Evolutionary conservation across 2,888 invertebrate genomes (phyloP), one percentile per base, ranked within the genome.

Genomic region (Clunio marinus): DNA sequence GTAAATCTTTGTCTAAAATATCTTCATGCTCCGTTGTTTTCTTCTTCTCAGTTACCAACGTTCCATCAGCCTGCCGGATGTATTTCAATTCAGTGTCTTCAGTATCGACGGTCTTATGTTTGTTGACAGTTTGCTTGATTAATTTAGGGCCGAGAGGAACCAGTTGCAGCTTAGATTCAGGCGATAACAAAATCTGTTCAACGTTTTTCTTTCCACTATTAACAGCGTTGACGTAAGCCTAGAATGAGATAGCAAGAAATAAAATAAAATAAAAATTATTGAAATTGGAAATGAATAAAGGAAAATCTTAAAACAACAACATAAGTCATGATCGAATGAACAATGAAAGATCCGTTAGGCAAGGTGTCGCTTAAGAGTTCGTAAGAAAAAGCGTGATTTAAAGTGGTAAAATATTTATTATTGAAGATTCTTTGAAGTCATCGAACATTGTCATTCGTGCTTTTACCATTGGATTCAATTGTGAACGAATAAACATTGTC

Each of bases 21-120:
- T 88, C 86, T 79, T 93, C 92, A 83, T 92, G 91, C 76, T 92
- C 89, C 71, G 88, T 89, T 69, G 88, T 91, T 74, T 87, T 87
- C 74, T 87, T 86, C 71, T 87, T 89, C 81, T 94, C 93, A 7
- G 93, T 93, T 72, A 93, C 86, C 74, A 94, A 85, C 71, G 89
- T 87, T 32, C 94, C 94, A 81, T 93, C 91, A 35, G 88, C 84
- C 72, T 87, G 86, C 59, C 90, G 82, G 58, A 89, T 87, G 75
- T 88, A 88, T 70, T 88, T 81, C 77, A 91, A 88, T 73, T 85
- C 82, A 71, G 87, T 88, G 75, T 92, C 91, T 81, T 93, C 93
- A 71, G 92, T 92, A 77, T 93, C 92, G 75, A 90, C 86, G 65
- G 89, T 88, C 77, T 91, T 92, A 73, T 86, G 87, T 72, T 86